Percentiles rank a stretch among this genome's conserved stretches.
These are phyloP conservation scores for Drosophila lacteicornis DNA, from an alignment of 1,140 invertebrate species.

Conservation along the genomic window DNA sequence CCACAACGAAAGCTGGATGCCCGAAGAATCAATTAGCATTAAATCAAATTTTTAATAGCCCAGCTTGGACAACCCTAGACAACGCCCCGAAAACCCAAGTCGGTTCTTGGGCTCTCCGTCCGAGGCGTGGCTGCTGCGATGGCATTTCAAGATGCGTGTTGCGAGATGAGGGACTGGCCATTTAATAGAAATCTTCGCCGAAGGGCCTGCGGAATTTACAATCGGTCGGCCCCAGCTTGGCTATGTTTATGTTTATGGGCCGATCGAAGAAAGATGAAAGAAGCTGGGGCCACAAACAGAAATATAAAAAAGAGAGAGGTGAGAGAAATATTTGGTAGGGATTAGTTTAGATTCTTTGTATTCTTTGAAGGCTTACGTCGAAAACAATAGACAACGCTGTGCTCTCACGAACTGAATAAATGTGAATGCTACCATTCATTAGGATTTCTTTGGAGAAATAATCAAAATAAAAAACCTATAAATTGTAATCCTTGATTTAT, in stretches of 20 bases:
- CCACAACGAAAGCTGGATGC: conserved; percentile 46
- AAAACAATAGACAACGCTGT: conserved; percentile 3
- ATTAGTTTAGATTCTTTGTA: conserved; percentile 21
- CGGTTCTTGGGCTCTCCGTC: conserved; percentile 10
- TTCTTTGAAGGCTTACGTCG: conserved; percentile 1
- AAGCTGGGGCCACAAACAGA: conserved; percentile 12
- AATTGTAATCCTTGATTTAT: conserved; percentile 2
- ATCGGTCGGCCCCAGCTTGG: neutral
- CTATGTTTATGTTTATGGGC: conserved; percentile 30
- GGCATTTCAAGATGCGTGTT: conserved; percentile 24
- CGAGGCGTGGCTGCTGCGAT: conserved; percentile 31
- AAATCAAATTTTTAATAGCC: conserved; percentile 70
- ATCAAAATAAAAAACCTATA: neutral
- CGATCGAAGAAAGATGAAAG: conserved; percentile 31
- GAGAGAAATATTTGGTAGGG: conserved; percentile 17
- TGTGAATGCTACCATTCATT: conserved; percentile 4
- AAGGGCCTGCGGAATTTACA: conserved; percentile 22
- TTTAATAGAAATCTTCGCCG: conserved; percentile 38
- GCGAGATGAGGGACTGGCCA: conserved; percentile 16
- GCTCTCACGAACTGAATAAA: neutral
- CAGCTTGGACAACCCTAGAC: conserved; percentile 18
- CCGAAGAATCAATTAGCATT: conserved; percentile 75
- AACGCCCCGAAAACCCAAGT: conserved; percentile 1
- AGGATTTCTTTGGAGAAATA: neutral
- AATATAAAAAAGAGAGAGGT: conserved; percentile 26